phyloP scores from a whole-genome alignment of 2,113 vertebrate genomes.

The Engystomops pustulosus region DNA sequence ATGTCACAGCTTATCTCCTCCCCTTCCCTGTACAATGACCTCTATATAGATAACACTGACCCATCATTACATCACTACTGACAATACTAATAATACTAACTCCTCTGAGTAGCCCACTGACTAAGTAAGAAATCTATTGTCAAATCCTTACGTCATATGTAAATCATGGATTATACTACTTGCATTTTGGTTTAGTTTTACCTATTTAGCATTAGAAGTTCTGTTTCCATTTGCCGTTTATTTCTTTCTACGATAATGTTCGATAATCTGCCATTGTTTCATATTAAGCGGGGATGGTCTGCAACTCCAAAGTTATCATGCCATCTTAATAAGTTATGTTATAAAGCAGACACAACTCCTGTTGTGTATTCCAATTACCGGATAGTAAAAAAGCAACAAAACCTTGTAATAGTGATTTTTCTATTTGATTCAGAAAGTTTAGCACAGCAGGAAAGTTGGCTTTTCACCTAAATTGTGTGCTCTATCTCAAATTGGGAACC shows the following conservation, averaged over 20 bases:
- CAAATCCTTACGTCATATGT: too few relatives aligned
- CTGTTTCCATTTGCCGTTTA: background rate
- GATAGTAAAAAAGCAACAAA: slow-evolving; percentile 74
- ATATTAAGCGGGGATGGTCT: slow-evolving; percentile 52
- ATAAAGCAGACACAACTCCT: slow-evolving; percentile 68
- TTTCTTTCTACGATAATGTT: background rate
- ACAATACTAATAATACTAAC: too few relatives aligned
- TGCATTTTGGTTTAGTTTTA: background rate
- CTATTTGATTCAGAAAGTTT: slow-evolving; percentile 83
- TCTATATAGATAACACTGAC: too few relatives aligned
- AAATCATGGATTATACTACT: too few relatives aligned
- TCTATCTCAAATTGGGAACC: slow-evolving; percentile 23
- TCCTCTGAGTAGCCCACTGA: too few relatives aligned
- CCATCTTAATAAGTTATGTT: slow-evolving; percentile 68
- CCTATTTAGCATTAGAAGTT: background rate
- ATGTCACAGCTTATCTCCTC: too few relatives aligned
- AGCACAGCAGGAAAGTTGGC: slow-evolving; percentile 75
- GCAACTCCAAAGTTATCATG: slow-evolving; percentile 65
- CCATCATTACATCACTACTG: too few relatives aligned
- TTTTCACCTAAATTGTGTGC: slow-evolving; percentile 68
- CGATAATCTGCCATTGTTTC: slow-evolving; percentile 61
- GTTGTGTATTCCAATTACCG: slow-evolving; percentile 76
- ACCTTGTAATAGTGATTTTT: slow-evolving; percentile 72
- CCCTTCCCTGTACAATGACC: too few relatives aligned
- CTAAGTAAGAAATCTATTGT: too few relatives aligned